Evolutionary conservation across 53 echinoderm and acorn worm species (phyloP).

Genomic region (Actinopyga echinites): DNA sequence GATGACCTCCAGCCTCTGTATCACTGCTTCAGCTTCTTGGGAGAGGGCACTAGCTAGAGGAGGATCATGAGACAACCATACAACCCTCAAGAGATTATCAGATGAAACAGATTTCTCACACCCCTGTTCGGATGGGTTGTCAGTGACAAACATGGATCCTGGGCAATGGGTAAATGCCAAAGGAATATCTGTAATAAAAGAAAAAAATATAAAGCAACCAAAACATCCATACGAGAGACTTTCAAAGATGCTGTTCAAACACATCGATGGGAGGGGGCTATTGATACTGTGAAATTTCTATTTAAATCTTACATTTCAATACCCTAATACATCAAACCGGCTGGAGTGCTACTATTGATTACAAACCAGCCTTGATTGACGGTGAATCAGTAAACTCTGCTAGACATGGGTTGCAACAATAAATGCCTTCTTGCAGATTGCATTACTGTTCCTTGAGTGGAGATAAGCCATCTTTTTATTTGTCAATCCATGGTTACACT

Average conservation of each 20-base stretch:
- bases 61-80: constrained; percentile 67
- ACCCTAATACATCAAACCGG: too few species aligned
- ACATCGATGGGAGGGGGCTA: not conserved
- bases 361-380: too few species aligned
- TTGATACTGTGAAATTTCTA: not conserved
- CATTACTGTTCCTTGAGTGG: too few species aligned
- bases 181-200: constrained; percentile 49
- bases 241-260: not conserved
- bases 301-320: too few species aligned
- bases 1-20: constrained; percentile 66
- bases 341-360: too few species aligned
- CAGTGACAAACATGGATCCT: constrained; percentile 74
- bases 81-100: constrained; percentile 63
- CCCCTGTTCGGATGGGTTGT: constrained; percentile 40
- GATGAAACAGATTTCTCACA: constrained; percentile 24
- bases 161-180: constrained; percentile 81
- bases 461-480: too few species aligned
- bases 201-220: not conserved
- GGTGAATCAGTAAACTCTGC: too few species aligned
- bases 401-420: too few species aligned
- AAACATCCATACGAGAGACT: too few species aligned
- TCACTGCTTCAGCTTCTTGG: constrained; percentile 51
- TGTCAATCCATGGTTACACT: too few species aligned
- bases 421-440: too few species aligned
- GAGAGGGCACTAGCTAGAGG: constrained; percentile 79